These are phyloP conservation scores for Accipiter cooperii DNA, from an alignment of 2,113 vertebrate genomes.

Conservation along the genomic window DNA sequence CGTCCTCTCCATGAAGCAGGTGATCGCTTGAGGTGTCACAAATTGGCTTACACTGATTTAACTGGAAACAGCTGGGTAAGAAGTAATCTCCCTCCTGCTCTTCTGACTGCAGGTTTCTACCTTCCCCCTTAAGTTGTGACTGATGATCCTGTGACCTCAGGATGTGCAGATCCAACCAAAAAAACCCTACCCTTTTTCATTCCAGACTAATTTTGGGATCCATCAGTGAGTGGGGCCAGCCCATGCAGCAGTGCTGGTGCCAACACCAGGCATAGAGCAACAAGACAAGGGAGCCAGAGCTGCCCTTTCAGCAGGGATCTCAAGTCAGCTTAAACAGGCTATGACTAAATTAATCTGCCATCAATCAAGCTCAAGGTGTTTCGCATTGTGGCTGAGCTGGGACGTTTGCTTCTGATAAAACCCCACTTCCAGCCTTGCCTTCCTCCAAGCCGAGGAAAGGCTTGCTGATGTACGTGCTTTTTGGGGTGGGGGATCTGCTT, in stretches of 20 bases:
- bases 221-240: not conserved
- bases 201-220: not conserved
- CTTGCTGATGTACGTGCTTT: not conserved
- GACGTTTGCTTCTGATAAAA: not conserved
- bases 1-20: not conserved
- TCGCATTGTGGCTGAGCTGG: not conserved
- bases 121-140: not conserved
- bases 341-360: not conserved
- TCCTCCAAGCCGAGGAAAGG: not conserved
- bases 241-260: not conserved
- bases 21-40: not conserved
- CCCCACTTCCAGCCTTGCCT: not conserved
- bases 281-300: not conserved
- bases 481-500: not conserved
- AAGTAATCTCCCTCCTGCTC: not conserved
- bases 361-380: not conserved
- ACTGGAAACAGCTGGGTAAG: not conserved
- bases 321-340: not conserved
- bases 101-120: not conserved
- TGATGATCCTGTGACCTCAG: not conserved
- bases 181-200: not conserved
- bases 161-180: not conserved
- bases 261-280: not conserved
- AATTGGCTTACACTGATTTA: not conserved
- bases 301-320: not conserved